Evolutionary conservation across 2,797 vertebrate genomes (phyloP).

Genomic region (Benthosema pterotum): DNA sequence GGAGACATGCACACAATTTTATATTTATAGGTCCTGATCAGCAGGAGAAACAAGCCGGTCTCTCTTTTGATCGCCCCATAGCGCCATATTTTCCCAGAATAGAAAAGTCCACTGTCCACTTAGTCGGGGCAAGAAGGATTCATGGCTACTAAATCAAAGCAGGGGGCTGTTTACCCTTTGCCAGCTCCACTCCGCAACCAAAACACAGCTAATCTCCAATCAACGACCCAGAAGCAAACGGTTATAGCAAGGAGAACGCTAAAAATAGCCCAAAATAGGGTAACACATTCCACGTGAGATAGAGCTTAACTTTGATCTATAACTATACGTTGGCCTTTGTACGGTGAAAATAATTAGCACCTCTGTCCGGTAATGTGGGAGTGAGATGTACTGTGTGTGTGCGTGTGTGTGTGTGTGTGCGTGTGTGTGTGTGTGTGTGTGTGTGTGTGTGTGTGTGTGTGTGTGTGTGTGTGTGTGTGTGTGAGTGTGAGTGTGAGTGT

Average conservation of each 20-base stretch:
- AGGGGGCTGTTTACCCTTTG: slow-evolving; percentile 72
- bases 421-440: slow-evolving; percentile 36
- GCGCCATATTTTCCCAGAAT: slow-evolving; percentile 69
- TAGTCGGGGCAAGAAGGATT: slow-evolving; percentile 62
- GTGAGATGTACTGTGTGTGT: slow-evolving; percentile 37
- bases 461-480: slow-evolving; percentile 38
- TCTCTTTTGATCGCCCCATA: slow-evolving; percentile 64
- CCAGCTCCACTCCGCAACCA: slow-evolving; percentile 59
- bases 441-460: neutral
- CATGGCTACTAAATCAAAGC: slow-evolving; percentile 73
- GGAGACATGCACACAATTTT: slow-evolving; percentile 22
- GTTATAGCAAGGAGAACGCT: slow-evolving; percentile 77
- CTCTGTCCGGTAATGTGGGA: slow-evolving; percentile 65
- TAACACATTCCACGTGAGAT: slow-evolving; percentile 61
- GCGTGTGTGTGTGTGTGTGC: slow-evolving; percentile 8
- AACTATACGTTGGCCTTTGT: slow-evolving; percentile 53
- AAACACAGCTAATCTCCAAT: slow-evolving; percentile 81
- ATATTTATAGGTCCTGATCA: slow-evolving; percentile 85
- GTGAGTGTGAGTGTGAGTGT: neutral
- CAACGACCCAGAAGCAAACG: slow-evolving; percentile 76
- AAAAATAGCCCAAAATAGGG: slow-evolving; percentile 65
- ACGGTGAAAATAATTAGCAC: slow-evolving; percentile 77
- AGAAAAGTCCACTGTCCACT: slow-evolving; percentile 73
- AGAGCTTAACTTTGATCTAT: slow-evolving; percentile 75
- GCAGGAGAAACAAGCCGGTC: slow-evolving; percentile 65